Evolutionary conservation across 2,797 vertebrate genomes (phyloP).

Genomic region (Clarias laeviceps): DNA sequence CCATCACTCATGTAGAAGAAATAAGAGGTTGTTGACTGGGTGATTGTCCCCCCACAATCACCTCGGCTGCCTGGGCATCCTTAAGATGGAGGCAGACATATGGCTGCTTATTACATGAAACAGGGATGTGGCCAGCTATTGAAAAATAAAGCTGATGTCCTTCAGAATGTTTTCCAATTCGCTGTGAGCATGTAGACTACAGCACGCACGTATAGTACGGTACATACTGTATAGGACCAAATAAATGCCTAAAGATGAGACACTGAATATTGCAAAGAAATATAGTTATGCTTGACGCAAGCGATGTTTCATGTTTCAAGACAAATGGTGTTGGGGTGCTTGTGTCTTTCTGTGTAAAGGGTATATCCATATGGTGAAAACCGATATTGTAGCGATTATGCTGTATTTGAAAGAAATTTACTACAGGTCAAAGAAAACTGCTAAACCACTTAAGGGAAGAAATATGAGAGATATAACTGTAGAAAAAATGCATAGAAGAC

Average conservation of each 20-base stretch:
- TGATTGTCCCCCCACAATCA: conserved; percentile 32
- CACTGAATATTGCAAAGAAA: not conserved
- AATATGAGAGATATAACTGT: too few relatives aligned
- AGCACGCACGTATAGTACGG: not conserved
- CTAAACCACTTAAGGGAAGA: too few relatives aligned
- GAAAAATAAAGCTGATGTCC: conserved; percentile 50
- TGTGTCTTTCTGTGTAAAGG: not conserved
- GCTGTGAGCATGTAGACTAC: conserved; percentile 40
- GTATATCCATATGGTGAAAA: not conserved
- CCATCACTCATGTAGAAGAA: conserved; percentile 35
- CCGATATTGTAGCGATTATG: not conserved
- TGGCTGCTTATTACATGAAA: conserved; percentile 49
- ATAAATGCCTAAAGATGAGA: not conserved
- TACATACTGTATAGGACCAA: not conserved
- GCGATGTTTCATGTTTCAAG: not conserved
- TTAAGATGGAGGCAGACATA: conserved; percentile 49
- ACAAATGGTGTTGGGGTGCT: not conserved
- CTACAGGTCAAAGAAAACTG: not conserved
- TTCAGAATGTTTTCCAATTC: conserved; percentile 59
- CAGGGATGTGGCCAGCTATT: conserved; percentile 46
- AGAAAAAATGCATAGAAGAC: too few relatives aligned
- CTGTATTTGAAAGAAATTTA: not conserved
- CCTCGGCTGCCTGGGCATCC: conserved; percentile 42
- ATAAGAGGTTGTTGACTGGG: conserved; percentile 45
- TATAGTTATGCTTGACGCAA: too few relatives aligned